These are phyloP conservation scores for Cheilosia vulpina DNA, from an alignment of 2,888 invertebrate genomes.

Conservation along the genomic window DNA sequence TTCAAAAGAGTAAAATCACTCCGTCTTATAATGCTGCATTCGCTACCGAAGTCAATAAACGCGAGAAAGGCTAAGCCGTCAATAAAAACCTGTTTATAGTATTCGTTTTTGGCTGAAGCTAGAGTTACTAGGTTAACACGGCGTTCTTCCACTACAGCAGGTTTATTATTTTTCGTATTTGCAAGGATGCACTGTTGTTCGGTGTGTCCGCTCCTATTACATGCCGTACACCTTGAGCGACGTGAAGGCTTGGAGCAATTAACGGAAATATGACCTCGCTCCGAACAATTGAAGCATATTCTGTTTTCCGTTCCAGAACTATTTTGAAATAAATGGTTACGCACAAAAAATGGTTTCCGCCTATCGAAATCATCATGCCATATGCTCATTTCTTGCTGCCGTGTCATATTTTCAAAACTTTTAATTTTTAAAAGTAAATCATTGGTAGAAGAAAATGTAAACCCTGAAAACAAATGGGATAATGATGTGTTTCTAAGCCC, in stretches of 20 bases:
- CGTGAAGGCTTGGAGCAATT: not conserved
- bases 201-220: constrained; percentile 11
- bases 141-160: not conserved
- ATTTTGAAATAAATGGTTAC: too few species aligned
- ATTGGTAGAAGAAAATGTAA: not conserved
- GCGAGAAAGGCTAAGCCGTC: too few species aligned
- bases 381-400: not conserved
- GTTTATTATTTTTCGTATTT: not conserved
- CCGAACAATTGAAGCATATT: constrained; percentile 29
- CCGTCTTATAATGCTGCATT: too few species aligned
- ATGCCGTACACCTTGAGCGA: constrained; percentile 6
- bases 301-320: constrained; percentile 8
- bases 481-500: not conserved
- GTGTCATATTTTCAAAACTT: constrained; percentile 14
- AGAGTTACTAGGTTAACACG: constrained; percentile 2
- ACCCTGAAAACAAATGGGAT: not conserved
- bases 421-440: not conserved
- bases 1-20: too few species aligned
- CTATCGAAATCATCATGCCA: not conserved
- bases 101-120: too few species aligned
- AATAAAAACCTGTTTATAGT: too few species aligned
- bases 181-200: constrained; percentile 6
- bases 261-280: constrained; percentile 26
- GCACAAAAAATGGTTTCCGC: too few species aligned
- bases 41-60: too few species aligned